These are phyloP conservation scores for Leucophenga varia DNA, from an alignment of 1,140 invertebrate genomes.

Conservation along the genomic window DNA sequence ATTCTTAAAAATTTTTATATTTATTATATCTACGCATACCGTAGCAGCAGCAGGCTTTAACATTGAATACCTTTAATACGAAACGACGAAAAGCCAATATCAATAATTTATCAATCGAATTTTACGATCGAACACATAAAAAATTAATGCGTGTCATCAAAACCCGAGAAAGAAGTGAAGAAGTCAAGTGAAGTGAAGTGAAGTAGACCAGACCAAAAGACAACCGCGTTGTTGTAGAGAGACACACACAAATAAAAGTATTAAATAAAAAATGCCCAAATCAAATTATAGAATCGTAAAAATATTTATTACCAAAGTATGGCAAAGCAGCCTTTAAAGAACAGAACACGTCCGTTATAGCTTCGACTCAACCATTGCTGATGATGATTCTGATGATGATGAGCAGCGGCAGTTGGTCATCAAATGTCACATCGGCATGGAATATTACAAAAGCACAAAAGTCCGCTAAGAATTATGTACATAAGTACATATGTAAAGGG, in stretches of 20 bases:
- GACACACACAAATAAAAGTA: slow-evolving; percentile 18
- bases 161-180: slow-evolving; percentile 7
- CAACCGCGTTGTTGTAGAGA: slow-evolving; percentile 8
- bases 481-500: too few relatives aligned
- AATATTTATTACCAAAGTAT: slow-evolving; percentile 42
- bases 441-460: background rate
- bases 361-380: background rate
- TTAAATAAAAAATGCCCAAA: slow-evolving; percentile 46
- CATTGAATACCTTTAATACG: slow-evolving; percentile 22
- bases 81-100: slow-evolving; percentile 16
- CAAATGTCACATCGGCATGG: background rate
- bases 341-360: background rate
- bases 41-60: too few relatives aligned
- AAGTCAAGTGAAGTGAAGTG: slow-evolving; percentile 1
- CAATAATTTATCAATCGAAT: slow-evolving; percentile 51
- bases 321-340: too few relatives aligned
- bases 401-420: slow-evolving; percentile 3
- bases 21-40: too few relatives aligned
- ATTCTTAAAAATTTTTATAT: too few relatives aligned
- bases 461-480: too few relatives aligned
- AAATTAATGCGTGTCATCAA: slow-evolving; percentile 34
- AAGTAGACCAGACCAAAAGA: background rate
- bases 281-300: slow-evolving; percentile 56
- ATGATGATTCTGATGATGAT: too few relatives aligned
- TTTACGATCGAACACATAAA: slow-evolving; percentile 48